A percentile compares a stretch with the other conserved stretches of the same genome.
Evolutionary conservation across 1,140 invertebrate species (phyloP).

Genomic region (Campoletis sonorensis): DNA sequence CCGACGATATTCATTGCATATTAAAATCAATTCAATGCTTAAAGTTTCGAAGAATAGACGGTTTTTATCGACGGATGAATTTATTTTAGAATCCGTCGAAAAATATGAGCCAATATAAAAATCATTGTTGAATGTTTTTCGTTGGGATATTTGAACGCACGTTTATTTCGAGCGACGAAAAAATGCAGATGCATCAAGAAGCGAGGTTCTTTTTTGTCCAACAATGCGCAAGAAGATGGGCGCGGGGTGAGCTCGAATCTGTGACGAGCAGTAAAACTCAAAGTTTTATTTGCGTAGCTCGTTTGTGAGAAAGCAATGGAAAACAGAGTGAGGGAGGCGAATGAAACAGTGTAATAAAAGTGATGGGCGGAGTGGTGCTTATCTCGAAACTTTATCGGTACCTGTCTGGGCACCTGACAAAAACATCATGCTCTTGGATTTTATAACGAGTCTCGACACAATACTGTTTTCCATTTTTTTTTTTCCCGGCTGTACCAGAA

Average conservation of each 20-base stretch:
- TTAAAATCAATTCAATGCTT: no score
- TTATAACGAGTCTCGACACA: neutral
- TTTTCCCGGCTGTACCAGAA: neutral
- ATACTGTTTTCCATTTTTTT: neutral
- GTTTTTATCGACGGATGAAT: no score
- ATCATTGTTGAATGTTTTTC: neutral
- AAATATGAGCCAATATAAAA: neutral
- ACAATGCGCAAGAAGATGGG: slow-evolving; percentile 11
- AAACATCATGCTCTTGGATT: slow-evolving; percentile 50
- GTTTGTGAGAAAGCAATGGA: slow-evolving; percentile 8
- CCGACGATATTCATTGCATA: no score
- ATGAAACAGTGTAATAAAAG: slow-evolving; percentile 54
- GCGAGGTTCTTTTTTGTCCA: neutral
- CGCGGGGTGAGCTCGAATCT: neutral
- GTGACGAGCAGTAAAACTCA: slow-evolving; percentile 29
- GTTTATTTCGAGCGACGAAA: slow-evolving; percentile 13
- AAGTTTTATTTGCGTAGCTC: slow-evolving; percentile 22
- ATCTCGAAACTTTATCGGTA: slow-evolving; percentile 69
- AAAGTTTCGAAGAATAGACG: no score
- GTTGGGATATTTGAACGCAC: neutral
- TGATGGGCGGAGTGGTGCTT: slow-evolving; percentile 60
- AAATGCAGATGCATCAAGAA: slow-evolving; percentile 20
- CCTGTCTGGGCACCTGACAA: slow-evolving; percentile 62
- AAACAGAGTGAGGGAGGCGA: slow-evolving; percentile 29
- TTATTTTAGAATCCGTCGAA: no score